Base-by-base conservation (phyloP, 2,888 invertebrate species). In the Abrostola triplasia region DNA sequence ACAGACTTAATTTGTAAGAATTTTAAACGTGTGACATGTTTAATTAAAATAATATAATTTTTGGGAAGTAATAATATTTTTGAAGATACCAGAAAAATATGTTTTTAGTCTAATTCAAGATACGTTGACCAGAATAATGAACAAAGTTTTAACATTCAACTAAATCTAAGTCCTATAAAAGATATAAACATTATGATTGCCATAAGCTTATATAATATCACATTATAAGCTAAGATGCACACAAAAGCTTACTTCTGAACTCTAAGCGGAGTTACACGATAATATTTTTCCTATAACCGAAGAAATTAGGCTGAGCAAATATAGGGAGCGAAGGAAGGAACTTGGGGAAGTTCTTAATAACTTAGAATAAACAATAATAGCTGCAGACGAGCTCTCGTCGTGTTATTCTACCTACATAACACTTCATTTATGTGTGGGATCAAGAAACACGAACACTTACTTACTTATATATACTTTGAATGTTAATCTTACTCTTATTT, bases 241-340 rank as follows among this genome's bases (percentile, higher is more conserved):
- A 11, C 50, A 38, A 53, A 50, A 54, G 36, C 51, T 47, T 70
- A 76, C 70, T 61, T 63, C 54, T 59, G 52, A 48, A 69, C 49
- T 56, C 52, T 69, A 59, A 69, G 60, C 56, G 62, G 75, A 80
- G 79, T 79, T 79, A 73, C 69, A 81, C 67, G 79, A 85, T 82
- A 84, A 86, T 88, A 88, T 89, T 88, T 87, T 88, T 86, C 85
- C 82, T 81, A 84, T 76, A 72, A 81, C 82, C 77, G 60, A 82
- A 86, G 89, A 88, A 88, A 90, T 90, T 88, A 88, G 85, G 84
- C 82, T 77, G 85, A 86, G 82, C 85, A 90, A 89, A 89, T 86
- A 88, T 84, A 82, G 80, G 82, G 88, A 87, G 86, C 67, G 82
- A 66, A 55, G 72, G 77, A 64, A 76, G 79, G 77, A 83, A 80